Base-by-base conservation (phyloP, 2,113 vertebrate species). In the Eurystomus gularis region DNA sequence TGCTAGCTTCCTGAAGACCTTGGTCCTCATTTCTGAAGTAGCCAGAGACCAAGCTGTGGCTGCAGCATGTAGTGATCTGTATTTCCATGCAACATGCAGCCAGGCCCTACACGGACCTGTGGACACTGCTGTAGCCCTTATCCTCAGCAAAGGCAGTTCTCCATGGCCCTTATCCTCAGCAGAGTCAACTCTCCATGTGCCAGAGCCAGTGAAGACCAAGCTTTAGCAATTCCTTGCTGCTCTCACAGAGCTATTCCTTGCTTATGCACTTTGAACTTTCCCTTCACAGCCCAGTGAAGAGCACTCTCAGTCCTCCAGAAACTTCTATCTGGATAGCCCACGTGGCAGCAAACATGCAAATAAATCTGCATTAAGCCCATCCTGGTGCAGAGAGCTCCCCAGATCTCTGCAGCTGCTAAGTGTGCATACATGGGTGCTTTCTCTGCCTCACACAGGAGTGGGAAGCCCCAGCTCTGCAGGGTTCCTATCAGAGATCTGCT, bases 101-200 rank as follows among this genome's bases (percentile, higher is more conserved):
- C 88, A 52, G n/a, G 10, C 8, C 9, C 33, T 2, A 1, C 12
- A 23, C 0, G 2, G 57, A 71, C 33, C 26, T 3, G 3, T 0
- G 4, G 75, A 11, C 0, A 0, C n/a, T 73, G 42, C 51, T 7
- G 1, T 10, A 70, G 26, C 54, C 55, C 39, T 75, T 51, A 11
- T 10, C 29, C 31, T 49, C 35, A 51, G 42, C 23, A 65, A 17
- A 52, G 46, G 18, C 15, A n/a, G 3, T 14, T 33, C 9, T 42
- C 7, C 3, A 6, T 48, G 44, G 26, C 54, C 55, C 39, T 75
- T 51, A 11, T 10, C 29, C 31, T 49, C 35, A 51, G 42, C 23
- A 65, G 17, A 52, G 46, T 16, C 15, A n/a, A 4, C 16, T 33
- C 9, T 42, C 7, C 3, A 6, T 48, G 44, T 57, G 21, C 8